phyloP scores from a whole-genome alignment of 2,888 invertebrate species.

The Cephus sareptanus region DNA sequence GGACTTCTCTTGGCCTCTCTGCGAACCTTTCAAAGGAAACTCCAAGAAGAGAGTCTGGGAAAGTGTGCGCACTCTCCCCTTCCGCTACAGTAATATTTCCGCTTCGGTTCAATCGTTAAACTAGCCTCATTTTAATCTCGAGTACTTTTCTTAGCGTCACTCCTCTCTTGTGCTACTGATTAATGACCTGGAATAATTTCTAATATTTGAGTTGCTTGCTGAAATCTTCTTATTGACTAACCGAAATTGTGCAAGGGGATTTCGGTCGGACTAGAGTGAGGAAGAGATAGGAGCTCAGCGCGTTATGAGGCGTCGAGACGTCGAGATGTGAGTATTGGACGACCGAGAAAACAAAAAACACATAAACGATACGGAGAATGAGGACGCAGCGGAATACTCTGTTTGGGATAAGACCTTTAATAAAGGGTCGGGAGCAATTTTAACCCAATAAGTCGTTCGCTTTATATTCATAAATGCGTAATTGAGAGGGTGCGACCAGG shows the following conservation, averaged over 20 bases:
- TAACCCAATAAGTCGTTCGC: constrained; percentile 16
- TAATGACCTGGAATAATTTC: background rate
- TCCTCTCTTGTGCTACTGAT: background rate
- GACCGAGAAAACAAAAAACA: background rate
- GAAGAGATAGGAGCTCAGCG: background rate
- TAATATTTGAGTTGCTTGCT: background rate
- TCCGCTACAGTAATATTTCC: constrained; percentile 12
- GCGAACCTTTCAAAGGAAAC: constrained; percentile 12
- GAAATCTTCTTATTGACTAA: background rate
- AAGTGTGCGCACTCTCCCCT: constrained; percentile 11
- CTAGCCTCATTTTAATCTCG: background rate
- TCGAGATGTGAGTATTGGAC: too few species aligned
- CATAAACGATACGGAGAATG: background rate
- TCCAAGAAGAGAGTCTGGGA: background rate
- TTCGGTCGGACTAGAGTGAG: background rate
- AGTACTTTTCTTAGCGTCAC: background rate
- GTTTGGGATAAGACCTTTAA: background rate
- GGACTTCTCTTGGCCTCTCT: constrained; percentile 13
- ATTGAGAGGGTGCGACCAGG: constrained; percentile 12
- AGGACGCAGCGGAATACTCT: background rate
- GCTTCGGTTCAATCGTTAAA: background rate
- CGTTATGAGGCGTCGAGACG: background rate
- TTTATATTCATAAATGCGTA: constrained; percentile 22
- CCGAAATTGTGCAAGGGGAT: background rate
- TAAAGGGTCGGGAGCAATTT: constrained; percentile 5